These are phyloP conservation scores for Corythaixoides concolor DNA, from an alignment of 2,113 vertebrate species.

Conservation along the genomic window DNA sequence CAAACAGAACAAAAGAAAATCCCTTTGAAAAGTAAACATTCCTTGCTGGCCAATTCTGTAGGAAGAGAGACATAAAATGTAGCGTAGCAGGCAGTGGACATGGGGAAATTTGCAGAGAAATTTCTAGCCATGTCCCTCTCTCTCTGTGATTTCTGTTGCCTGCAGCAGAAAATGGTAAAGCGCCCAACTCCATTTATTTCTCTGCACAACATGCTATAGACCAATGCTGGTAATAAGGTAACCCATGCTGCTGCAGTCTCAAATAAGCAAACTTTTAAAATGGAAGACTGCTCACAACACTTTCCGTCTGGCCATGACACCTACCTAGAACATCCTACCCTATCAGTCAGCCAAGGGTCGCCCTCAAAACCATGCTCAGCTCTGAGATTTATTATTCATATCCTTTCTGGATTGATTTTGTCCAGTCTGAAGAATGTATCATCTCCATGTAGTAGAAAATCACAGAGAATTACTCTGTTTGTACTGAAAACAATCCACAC, in stretches of 20 bases:
- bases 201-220: neutral
- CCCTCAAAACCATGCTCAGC: neutral
- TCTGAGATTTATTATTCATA: neutral
- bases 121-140: neutral
- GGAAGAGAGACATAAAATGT: neutral
- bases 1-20: neutral
- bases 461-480: neutral
- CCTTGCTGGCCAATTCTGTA: neutral
- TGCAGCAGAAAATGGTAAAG: neutral
- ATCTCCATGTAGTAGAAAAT: neutral
- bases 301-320: neutral
- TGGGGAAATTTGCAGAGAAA: neutral
- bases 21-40: neutral
- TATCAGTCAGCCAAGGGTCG: neutral
- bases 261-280: neutral
- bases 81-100: neutral
- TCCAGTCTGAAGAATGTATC: neutral
- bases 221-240: neutral
- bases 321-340: neutral
- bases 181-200: neutral
- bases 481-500: neutral
- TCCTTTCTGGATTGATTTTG: neutral
- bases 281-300: neutral
- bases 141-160: neutral
- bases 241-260: neutral